phyloP scores from a whole-genome alignment of 2,113 vertebrate species.

The Antechinus stuartii region DNA sequence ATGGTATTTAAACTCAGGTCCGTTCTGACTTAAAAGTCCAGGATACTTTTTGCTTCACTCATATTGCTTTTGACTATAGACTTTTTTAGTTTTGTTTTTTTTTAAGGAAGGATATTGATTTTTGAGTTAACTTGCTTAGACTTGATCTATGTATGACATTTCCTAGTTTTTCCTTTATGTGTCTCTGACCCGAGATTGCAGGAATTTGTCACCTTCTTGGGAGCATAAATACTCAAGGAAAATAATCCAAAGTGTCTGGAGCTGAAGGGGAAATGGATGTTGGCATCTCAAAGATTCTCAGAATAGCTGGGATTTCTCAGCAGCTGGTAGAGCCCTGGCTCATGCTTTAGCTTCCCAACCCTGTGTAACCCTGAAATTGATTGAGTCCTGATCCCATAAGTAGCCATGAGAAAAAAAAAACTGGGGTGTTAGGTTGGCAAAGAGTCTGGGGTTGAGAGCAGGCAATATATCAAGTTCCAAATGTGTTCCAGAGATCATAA shows the following conservation, averaged over 20 bases:
- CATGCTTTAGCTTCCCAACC: background rate
- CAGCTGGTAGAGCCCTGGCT: constrained; percentile 1
- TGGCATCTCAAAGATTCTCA: constrained; percentile 49
- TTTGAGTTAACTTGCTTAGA: background rate
- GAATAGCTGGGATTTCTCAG: constrained; percentile 62
- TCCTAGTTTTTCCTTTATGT: background rate
- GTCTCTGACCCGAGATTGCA: constrained; percentile 1
- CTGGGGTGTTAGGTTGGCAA: background rate
- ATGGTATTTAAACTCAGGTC: background rate
- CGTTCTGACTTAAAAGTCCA: background rate
- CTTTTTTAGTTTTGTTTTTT: background rate
- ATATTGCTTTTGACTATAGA: background rate
- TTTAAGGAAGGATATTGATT: background rate
- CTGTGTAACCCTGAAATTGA: background rate
- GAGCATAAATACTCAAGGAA: constrained; percentile 55
- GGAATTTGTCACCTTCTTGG: constrained; percentile 75
- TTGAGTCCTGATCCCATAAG: background rate
- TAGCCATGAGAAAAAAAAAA: background rate
- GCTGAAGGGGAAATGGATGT: constrained; percentile 68
- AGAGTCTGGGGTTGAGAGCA: background rate
- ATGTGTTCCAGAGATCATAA: background rate
- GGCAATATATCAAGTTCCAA: background rate
- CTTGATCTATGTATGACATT: background rate
- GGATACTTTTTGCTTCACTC: background rate
- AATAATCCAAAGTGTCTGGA: constrained; percentile 63